phyloP scores from a whole-genome alignment of 2,888 invertebrate species.

The Tenthredo distinguenda region DNA sequence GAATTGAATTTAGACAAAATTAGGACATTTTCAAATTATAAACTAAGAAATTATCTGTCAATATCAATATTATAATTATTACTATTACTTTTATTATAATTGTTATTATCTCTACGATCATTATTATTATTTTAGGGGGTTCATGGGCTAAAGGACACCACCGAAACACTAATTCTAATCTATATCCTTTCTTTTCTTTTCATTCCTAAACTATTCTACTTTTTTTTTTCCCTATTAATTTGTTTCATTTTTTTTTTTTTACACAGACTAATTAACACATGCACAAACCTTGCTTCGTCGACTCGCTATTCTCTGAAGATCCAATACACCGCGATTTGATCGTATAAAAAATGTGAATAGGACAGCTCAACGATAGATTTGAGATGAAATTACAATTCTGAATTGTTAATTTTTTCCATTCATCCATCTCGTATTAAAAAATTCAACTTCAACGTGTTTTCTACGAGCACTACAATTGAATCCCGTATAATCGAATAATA shows the following conservation, averaged over 20 bases:
- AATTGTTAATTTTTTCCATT: too few species aligned
- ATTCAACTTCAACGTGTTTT: background rate
- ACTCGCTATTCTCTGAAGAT: too few species aligned
- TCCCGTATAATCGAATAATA: background rate
- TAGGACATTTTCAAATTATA: slow-evolving; percentile 24
- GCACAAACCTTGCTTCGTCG: too few species aligned
- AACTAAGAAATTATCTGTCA: background rate
- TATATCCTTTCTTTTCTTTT: background rate
- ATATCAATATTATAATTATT: background rate
- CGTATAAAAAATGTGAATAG: too few species aligned
- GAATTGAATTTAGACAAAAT: slow-evolving; percentile 11
- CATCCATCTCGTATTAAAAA: too few species aligned
- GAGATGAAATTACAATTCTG: too few species aligned
- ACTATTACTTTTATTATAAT: background rate
- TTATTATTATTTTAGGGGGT: slow-evolving; percentile 16
- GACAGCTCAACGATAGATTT: too few species aligned
- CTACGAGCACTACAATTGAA: background rate
- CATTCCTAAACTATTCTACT: background rate
- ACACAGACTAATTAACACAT: too few species aligned
- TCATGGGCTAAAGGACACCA: slow-evolving; percentile 5
- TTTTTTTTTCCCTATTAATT: background rate
- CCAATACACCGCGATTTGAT: too few species aligned
- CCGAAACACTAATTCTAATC: slow-evolving; percentile 6
- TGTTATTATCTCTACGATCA: background rate
- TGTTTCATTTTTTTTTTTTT: background rate